Conservation (phyloP, 1,140 invertebrate genomes). For the Mamestra configurata region DNA sequence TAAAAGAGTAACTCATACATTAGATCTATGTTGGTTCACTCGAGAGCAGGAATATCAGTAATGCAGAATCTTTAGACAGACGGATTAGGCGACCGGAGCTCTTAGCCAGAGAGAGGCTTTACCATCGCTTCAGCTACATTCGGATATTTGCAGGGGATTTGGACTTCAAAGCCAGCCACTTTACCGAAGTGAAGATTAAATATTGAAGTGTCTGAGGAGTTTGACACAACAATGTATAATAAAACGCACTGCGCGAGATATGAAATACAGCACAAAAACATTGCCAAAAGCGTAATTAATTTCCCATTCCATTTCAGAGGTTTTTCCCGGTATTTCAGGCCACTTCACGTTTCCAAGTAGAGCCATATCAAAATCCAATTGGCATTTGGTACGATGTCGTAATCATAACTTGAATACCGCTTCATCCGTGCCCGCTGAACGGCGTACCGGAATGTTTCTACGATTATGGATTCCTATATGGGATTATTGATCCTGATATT, state of each 20-base stretch:
- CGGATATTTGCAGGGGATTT: slow-evolving; percentile 10
- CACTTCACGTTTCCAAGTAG: not conserved
- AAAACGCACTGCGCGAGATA: not conserved
- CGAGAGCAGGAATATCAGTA: not conserved
- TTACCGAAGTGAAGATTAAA: slow-evolving; percentile 8
- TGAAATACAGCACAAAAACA: not conserved
- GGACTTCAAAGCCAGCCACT: slow-evolving; percentile 13
- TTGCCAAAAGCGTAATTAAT: not conserved
- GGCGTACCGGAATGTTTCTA: slow-evolving; percentile 12
- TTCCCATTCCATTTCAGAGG: not conserved
- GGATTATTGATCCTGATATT: slow-evolving; percentile 19
- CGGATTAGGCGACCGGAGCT: not conserved
- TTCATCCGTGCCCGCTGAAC: slow-evolving; percentile 15
- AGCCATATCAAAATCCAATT: slow-evolving; percentile 27
- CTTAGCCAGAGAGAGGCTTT: slow-evolving; percentile 1
- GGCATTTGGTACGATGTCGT: slow-evolving; percentile 16
- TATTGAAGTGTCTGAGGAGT: slow-evolving; percentile 21
- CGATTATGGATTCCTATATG: slow-evolving; percentile 19
- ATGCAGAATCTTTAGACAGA: not conserved
- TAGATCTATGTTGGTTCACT: too few relatives aligned
- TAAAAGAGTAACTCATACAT: too few relatives aligned
- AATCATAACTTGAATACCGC: slow-evolving; percentile 32
- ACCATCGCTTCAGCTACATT: not conserved
- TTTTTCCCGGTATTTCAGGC: not conserved
- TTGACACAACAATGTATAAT: not conserved